A percentile compares a stretch with the other conserved stretches of the same genome.
phyloP scores from a whole-genome alignment of 2,888 invertebrate species.

The Hemaris fuciformis region DNA sequence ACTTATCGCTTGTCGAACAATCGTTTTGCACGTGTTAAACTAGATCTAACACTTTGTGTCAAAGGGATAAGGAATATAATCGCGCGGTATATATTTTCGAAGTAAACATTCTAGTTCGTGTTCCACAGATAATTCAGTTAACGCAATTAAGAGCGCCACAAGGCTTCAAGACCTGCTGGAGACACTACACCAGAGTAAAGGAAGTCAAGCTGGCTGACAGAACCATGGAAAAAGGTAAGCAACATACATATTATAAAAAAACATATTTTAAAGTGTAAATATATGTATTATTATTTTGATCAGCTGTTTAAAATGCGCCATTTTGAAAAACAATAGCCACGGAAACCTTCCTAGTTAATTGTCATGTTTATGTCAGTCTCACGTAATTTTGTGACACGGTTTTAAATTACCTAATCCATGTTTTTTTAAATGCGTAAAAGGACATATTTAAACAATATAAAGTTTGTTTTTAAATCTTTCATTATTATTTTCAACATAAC shows the following conservation, averaged over 20 bases:
- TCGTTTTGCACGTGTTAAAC: neutral
- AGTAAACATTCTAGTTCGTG: neutral
- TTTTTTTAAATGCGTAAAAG: too few species aligned
- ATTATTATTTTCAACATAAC: too few species aligned
- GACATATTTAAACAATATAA: too few species aligned
- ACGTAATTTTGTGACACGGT: neutral
- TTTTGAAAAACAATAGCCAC: neutral
- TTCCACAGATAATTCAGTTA: constrained; percentile 13
- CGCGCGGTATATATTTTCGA: neutral
- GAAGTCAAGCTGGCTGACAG: neutral
- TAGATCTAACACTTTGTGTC: neutral
- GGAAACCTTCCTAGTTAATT: neutral
- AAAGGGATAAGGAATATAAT: neutral
- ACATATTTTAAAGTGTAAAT: too few species aligned
- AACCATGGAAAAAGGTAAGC: constrained; percentile 9
- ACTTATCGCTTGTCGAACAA: neutral
- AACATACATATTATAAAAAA: neutral
- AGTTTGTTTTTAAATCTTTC: too few species aligned
- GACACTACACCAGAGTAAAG: neutral
- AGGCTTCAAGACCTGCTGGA: constrained; percentile 5
- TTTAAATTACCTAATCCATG: neutral
- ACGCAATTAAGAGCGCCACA: constrained; percentile 7
- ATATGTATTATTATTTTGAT: too few species aligned
- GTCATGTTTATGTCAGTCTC: neutral
- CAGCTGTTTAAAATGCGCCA: neutral